Evolutionary conservation across 2,888 invertebrate species (phyloP), one percentile per base, ranked within the genome.

Genomic region (Leptarthrus brevirostris): DNA sequence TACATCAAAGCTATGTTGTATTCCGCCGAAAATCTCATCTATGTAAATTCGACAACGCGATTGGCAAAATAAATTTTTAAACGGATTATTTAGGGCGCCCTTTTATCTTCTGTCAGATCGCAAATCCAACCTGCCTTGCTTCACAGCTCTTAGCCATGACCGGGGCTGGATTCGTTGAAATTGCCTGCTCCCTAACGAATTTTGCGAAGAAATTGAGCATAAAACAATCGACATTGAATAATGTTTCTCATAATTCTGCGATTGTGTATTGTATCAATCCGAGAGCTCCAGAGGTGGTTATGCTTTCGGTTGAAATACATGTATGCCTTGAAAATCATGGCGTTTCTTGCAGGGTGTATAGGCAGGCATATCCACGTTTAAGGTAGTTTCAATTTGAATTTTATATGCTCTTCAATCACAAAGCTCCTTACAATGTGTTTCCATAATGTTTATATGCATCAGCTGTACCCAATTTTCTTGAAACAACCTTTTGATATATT

Each of bases 31-130:
- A 64, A 64, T 73, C 53, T 44, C 52, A 64, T 73, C 64, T 64
- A 73, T 73, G 73, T 47, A 73, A 64, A 73, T 73, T 64, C 73
- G 64, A 73, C 53, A 44, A 24, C 54, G 24, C 26, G 26, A 53
- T 53, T 53, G 53, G 53, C n/a, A n/a, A 26, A 54, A 26, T 54
- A 54, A 54, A 54, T 54, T 54, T 54, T 54, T 54, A 24, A 54
- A 54, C 54, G 54, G 54, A 54, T 54, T 54, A 54, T 54, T 24
- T 54, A 54, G 26, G 26, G 24, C 12, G 24, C 30, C 10, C 54
- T 24, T 14, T 14, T 3, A 54, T 12, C 30, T 26, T 54, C 6
- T 14, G n/a, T 14, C 20, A 6, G 22, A 8, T 14, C 47, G 16
- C 14, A n/a, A 12, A 16, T n/a, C n/a, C 5, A n/a, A n/a, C n/a